A percentile compares a stretch with the other conserved stretches of the same genome.
phyloP scores from a whole-genome alignment of 2,888 invertebrate genomes.

The Aethes cnicana region DNA sequence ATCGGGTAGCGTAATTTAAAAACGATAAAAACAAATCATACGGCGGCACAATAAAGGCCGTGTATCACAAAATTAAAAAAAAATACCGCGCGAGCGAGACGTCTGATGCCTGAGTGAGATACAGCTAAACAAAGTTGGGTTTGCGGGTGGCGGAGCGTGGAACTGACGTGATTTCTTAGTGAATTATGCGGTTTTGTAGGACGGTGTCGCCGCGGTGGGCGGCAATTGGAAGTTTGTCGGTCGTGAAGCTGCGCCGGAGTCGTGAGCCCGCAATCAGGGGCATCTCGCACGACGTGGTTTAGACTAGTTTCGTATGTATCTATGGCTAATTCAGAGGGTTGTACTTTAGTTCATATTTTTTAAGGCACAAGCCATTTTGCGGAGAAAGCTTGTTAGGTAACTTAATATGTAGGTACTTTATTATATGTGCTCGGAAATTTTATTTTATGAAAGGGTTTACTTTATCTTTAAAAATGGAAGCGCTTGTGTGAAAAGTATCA shows the following conservation, averaged over 20 bases:
- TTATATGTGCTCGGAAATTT: too few species aligned
- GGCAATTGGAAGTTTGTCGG: slow-evolving; percentile 10
- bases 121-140: slow-evolving; percentile 3
- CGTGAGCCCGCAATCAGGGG: slow-evolving; percentile 27
- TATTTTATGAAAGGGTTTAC: too few species aligned
- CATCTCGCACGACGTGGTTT: slow-evolving; percentile 29
- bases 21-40: slow-evolving; percentile 37
- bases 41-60: slow-evolving; percentile 46
- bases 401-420: too few species aligned
- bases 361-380: neutral
- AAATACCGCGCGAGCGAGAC: slow-evolving; percentile 46
- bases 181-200: neutral
- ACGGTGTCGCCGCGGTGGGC: slow-evolving; percentile 7
- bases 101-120: slow-evolving; percentile 52
- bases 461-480: too few species aligned
- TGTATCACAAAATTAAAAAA: slow-evolving; percentile 48
- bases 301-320: slow-evolving; percentile 15
- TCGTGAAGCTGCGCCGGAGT: slow-evolving; percentile 23
- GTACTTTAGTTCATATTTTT: too few species aligned
- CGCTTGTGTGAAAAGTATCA: too few species aligned
- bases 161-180: slow-evolving; percentile 6
- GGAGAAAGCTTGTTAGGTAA: too few species aligned
- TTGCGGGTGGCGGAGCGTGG: neutral
- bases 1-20: slow-evolving; percentile 13
- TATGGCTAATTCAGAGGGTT: neutral